phyloP scores from a whole-genome alignment of 2,888 invertebrate species.

The Carcina quercana region DNA sequence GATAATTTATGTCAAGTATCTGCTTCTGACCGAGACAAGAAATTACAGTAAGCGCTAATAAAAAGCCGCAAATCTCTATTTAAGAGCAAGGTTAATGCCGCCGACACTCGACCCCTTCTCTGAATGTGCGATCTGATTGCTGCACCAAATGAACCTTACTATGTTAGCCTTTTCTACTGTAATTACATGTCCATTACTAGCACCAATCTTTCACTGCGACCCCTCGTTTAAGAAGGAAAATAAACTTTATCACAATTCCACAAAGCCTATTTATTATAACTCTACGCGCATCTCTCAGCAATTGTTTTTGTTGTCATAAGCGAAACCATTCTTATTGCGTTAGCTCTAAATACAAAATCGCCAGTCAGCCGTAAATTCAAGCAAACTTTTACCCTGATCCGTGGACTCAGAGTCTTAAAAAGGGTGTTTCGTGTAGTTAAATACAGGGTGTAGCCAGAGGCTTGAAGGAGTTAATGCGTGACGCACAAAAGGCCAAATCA shows the following conservation, averaged over 20 bases:
- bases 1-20: no score
- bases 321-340: constrained; percentile 54
- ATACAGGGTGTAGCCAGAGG: constrained; percentile 43
- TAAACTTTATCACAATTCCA: constrained; percentile 26
- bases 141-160: constrained; percentile 62
- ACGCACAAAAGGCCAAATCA: constrained; percentile 72
- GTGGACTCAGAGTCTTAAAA: constrained; percentile 34
- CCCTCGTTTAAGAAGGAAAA: constrained; percentile 23
- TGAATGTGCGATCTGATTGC: constrained; percentile 41
- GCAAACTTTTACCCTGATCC: constrained; percentile 15
- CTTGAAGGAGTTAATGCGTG: constrained; percentile 72
- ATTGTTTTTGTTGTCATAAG: constrained; percentile 28
- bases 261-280: constrained; percentile 37
- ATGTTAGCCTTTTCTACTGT: constrained; percentile 70
- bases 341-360: constrained; percentile 52
- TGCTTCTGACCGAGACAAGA: no score
- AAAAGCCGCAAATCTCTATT: no score
- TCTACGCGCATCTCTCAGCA: constrained; percentile 10
- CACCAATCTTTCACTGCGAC: constrained; percentile 53
- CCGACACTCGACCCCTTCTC: constrained; percentile 45
- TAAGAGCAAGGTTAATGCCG: constrained; percentile 36
- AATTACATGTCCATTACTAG: constrained; percentile 68
- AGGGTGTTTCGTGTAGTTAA: constrained; percentile 1
- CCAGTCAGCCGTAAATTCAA: constrained; percentile 19
- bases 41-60: no score